Base-by-base conservation (phyloP, 2,888 invertebrate genomes). In the Drosophila falleni region DNA sequence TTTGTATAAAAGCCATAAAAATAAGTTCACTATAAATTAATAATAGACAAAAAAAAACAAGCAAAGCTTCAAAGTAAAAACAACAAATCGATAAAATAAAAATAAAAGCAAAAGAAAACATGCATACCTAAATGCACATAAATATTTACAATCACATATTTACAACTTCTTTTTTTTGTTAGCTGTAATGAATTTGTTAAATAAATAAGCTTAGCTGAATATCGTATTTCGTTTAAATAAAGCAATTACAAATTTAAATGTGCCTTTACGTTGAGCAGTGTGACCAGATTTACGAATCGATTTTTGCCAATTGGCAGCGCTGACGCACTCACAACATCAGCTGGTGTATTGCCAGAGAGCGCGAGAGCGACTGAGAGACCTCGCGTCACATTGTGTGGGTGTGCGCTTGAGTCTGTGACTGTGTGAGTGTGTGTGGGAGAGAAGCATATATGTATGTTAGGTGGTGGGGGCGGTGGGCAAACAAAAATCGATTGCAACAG, bases 1-100 rank as follows among this genome's bases (percentile, higher is more conserved):
- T 74, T 63, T 74, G 64, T 74, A 74, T 74, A 76, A 88, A 88
- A 90, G 91, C 90, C 90, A 90, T 90, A 89, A 89, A 61, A 85
- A 77, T 91, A 90, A 91, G 90, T 88, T 89, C 79, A 78, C 75
- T 79, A 76, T 84, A 90, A 78, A 78, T 73, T 84, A 68, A 71
- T 65, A 53, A 41, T 70, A 59, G 16, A 50, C 51, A 67, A 33
- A 55, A 37, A 35, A 31, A 67, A 47, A 3, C 37, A 37, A 47
- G 37, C 49, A 41, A 19, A 55, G 50, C 49, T 51, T 49, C 23
- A 63, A 23, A 42, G 13, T 19, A 19, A 42, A 42, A 11, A 42
- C 13, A 35, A 35, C 23, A 29, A 63, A 56, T 53, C 39, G 29
- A 42, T 49, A 60, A 60, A 10, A n/a, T 41, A 46, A 42, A 39